Evolutionary conservation across 2,797 vertebrate species (phyloP).

Genomic region (Falco columbarius): DNA sequence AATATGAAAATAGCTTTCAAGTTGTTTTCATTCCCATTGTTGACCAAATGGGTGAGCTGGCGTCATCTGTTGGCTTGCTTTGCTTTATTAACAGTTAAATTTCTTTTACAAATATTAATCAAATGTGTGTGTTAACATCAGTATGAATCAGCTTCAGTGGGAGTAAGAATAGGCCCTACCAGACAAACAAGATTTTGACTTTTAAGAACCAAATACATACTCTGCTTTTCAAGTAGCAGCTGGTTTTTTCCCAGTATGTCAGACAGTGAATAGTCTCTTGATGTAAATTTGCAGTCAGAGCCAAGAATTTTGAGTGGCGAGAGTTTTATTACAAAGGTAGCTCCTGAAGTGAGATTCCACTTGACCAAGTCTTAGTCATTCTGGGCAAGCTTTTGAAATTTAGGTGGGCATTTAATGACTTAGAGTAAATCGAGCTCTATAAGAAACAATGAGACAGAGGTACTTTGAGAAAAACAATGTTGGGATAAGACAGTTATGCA

Average conservation of each 20-base stretch:
- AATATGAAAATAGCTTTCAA: neutral
- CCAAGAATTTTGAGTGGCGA: neutral
- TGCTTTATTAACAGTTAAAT: neutral
- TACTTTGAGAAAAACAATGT: neutral
- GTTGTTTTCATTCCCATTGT: neutral
- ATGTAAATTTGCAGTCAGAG: neutral
- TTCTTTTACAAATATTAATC: neutral
- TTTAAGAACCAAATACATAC: neutral
- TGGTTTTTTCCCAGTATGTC: neutral
- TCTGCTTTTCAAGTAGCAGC: neutral
- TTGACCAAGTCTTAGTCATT: neutral
- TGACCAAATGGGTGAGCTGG: neutral
- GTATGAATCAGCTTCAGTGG: neutral
- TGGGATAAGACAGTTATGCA: neutral
- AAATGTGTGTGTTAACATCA: neutral
- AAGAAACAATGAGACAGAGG: neutral
- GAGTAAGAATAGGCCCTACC: neutral
- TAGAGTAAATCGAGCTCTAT: neutral
- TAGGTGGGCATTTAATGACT: accelerated
- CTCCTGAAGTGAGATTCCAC: neutral
- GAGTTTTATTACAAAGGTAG: neutral
- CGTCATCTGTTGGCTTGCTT: neutral
- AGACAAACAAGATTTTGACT: neutral
- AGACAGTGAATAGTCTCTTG: neutral
- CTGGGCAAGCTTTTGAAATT: neutral